A percentile compares a stretch with the other conserved stretches of the same genome.
Evolutionary conservation across 2,888 invertebrate species (phyloP).

Genomic region (Bimastos eiseni): DNA sequence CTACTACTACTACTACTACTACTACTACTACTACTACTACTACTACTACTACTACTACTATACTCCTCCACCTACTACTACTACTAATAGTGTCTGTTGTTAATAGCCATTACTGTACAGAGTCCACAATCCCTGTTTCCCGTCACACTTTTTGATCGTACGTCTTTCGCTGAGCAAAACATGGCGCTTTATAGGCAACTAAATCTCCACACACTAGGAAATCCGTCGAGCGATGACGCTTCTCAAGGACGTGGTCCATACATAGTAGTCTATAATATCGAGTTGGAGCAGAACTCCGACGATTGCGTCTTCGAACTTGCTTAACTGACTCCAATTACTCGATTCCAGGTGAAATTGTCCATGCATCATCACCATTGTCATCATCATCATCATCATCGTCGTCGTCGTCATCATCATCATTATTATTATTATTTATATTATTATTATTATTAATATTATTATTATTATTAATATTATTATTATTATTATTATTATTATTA

Average conservation of each 20-base stretch:
- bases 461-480: slow-evolving; percentile 9
- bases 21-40: too few species aligned
- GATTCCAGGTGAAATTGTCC: too few species aligned
- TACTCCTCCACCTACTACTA: too few species aligned
- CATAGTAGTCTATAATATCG: background rate
- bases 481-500: slow-evolving; percentile 19
- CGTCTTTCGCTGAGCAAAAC: background rate
- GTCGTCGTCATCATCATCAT: too few species aligned
- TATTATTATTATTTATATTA: background rate
- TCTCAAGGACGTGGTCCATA: background rate
- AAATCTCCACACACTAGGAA: background rate
- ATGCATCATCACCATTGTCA: too few species aligned
- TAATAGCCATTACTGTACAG: background rate
- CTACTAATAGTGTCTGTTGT: background rate
- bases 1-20: too few species aligned
- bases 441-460: slow-evolving; percentile 16
- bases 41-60: too few species aligned
- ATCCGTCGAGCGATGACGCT: background rate
- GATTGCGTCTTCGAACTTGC: background rate
- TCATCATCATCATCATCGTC: too few species aligned
- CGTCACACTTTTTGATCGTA: background rate
- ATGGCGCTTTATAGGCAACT: background rate
- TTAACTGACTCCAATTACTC: background rate
- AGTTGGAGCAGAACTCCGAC: background rate
- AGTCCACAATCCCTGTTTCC: background rate